phyloP scores from a whole-genome alignment of 2,888 invertebrate genomes.

The Didymodactylos carnosus region DNA sequence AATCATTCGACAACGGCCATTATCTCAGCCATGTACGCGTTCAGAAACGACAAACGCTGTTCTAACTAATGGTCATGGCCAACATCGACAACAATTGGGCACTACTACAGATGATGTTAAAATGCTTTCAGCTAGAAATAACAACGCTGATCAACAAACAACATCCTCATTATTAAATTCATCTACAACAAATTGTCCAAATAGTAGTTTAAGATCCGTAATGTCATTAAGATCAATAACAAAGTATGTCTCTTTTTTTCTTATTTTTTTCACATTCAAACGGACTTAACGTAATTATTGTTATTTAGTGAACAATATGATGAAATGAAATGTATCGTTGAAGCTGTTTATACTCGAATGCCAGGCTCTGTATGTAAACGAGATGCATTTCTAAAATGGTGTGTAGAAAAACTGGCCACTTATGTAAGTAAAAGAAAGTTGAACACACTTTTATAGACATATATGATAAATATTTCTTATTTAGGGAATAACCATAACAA shows the following conservation, averaged over 20 bases:
- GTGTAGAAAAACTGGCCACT: neutral
- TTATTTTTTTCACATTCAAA: neutral
- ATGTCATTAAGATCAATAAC: neutral
- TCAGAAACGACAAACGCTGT: neutral
- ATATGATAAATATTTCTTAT: neutral
- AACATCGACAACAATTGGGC: neutral
- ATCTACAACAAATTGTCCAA: too few relatives aligned
- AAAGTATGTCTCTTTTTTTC: neutral
- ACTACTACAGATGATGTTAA: neutral
- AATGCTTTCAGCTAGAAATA: too few relatives aligned
- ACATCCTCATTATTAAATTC: too few relatives aligned
- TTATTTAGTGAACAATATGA: neutral
- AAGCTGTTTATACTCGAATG: neutral
- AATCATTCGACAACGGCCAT: neutral
- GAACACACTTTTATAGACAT: too few relatives aligned
- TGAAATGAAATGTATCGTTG: neutral
- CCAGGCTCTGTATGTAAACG: neutral
- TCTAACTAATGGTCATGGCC: neutral
- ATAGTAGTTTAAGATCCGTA: neutral
- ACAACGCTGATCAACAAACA: too few relatives aligned
- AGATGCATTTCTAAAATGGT: neutral
- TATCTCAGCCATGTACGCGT: neutral
- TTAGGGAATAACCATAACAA: neutral
- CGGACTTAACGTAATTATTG: neutral
- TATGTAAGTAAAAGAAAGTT: too few relatives aligned